phyloP scores from a whole-genome alignment of 2,113 vertebrate species.

The Istiophorus platypterus region DNA sequence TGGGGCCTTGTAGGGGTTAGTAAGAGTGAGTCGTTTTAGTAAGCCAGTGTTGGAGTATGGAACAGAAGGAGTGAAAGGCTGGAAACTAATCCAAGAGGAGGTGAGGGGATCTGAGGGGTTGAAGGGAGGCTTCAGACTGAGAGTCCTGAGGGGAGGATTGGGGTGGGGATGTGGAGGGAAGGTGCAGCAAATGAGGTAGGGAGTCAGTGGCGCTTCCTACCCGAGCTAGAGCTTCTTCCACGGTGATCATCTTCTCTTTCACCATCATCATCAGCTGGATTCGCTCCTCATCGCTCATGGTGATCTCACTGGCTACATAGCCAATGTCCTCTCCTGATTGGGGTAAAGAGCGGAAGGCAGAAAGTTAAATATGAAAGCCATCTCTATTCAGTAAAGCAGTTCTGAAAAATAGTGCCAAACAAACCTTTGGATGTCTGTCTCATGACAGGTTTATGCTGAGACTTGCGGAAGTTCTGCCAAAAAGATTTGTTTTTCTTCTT shows the following conservation, averaged over 20 bases:
- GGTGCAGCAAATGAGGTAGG: not conserved
- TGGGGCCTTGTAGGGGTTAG: constrained; percentile 59
- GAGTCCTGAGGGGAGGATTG: not conserved
- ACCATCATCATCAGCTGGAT: constrained; percentile 99
- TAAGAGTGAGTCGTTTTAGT: constrained; percentile 83
- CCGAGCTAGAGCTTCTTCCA: constrained; percentile 96
- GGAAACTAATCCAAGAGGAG: constrained; percentile 21
- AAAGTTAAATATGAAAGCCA: not conserved
- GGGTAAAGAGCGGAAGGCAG: not conserved
- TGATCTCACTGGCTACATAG: constrained; percentile 97
- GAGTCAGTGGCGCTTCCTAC: constrained; percentile 80
- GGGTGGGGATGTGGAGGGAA: not conserved
- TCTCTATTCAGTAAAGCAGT: fast-evolving
- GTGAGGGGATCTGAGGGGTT: constrained; percentile 25
- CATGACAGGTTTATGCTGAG: constrained; percentile 90
- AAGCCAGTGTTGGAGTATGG: constrained; percentile 46
- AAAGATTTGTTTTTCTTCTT: constrained; percentile 99
- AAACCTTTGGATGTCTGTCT: constrained; percentile 96
- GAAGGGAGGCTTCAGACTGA: constrained; percentile 13
- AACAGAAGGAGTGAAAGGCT: not conserved
- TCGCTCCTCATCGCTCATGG: constrained; percentile 97
- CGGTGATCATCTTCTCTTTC: constrained; percentile 99
- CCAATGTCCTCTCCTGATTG: constrained; percentile 93
- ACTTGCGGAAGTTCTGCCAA: constrained; percentile 98
- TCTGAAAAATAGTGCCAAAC: not conserved